Evolutionary conservation across 2,797 vertebrate species (phyloP).

Genomic region (Danio jaintianensis): DNA sequence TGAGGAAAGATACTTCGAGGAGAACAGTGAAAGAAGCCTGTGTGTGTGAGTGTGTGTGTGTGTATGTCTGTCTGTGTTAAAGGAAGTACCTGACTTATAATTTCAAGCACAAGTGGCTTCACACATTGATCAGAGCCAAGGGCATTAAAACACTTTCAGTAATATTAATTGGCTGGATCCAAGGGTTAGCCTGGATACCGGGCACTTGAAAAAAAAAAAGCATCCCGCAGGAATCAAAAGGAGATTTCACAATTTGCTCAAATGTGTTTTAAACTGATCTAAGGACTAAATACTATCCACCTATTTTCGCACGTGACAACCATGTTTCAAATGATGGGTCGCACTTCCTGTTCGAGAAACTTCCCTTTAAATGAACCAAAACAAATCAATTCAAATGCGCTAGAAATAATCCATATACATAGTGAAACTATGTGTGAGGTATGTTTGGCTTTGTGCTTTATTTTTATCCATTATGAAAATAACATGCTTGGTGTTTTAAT

Average conservation of each 20-base stretch:
- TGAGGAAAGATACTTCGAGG: constrained; percentile 67
- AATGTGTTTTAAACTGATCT: constrained; percentile 1
- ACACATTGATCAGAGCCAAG: constrained; percentile 73
- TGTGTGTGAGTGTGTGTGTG: constrained; percentile 56
- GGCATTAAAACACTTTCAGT: constrained; percentile 59
- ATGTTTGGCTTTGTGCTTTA: too few relatives aligned
- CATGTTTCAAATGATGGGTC: too few relatives aligned
- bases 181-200: constrained; percentile 5
- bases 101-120: constrained; percentile 70
- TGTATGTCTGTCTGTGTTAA: constrained; percentile 51
- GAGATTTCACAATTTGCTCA: background rate
- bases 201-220: constrained; percentile 7
- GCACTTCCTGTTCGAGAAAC: too few relatives aligned
- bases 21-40: constrained; percentile 44
- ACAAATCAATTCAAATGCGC: too few relatives aligned
- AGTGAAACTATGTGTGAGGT: too few relatives aligned
- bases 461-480: too few relatives aligned
- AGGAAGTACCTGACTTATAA: constrained; percentile 69
- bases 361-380: too few relatives aligned
- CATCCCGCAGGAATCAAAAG: background rate
- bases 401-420: too few relatives aligned
- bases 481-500: too few relatives aligned
- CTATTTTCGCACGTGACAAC: too few relatives aligned
- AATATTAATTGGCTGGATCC: constrained; percentile 50
- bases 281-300: too few relatives aligned